These are phyloP conservation scores for Lepidonotus clava DNA, from an alignment of 2,888 invertebrate genomes.

Conservation along the genomic window DNA sequence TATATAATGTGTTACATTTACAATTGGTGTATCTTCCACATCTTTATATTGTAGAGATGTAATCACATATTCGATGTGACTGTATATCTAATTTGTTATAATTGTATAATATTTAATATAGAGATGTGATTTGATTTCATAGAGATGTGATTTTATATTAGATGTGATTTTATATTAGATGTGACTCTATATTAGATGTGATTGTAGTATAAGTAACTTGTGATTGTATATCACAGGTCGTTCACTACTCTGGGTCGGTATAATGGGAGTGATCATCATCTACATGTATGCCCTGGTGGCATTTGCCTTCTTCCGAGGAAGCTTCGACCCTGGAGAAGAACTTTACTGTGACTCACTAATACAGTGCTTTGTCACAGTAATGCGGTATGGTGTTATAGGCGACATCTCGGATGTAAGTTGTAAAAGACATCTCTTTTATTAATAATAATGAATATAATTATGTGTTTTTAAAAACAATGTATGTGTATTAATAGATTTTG, in stretches of 20 bases:
- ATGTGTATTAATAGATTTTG: not conserved
- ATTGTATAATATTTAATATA: too few species aligned
- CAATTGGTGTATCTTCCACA: too few species aligned
- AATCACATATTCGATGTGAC: too few species aligned
- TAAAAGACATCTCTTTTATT: not conserved
- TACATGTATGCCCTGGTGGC: conserved; percentile 55
- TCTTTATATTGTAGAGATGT: too few species aligned
- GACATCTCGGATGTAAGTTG: conserved; percentile 66
- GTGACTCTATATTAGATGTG: too few species aligned
- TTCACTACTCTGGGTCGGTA: conserved; percentile 56
- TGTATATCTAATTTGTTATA: too few species aligned
- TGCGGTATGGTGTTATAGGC: conserved; percentile 66
- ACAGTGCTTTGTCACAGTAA: conserved; percentile 65
- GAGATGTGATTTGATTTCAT: too few species aligned
- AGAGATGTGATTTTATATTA: too few species aligned
- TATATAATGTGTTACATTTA: too few species aligned
- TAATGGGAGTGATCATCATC: conserved; percentile 58
- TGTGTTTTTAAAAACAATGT: not conserved
- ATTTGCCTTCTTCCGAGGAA: conserved; percentile 60
- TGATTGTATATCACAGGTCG: conserved; percentile 55
- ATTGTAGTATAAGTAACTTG: too few species aligned
- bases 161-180: too few species aligned
- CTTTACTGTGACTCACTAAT: conserved; percentile 63
- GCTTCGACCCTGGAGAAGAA: conserved; percentile 57
- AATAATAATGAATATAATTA: not conserved